Evolutionary conservation across 1,140 invertebrate species (phyloP).

Genomic region (Antheraea pernyi): DNA sequence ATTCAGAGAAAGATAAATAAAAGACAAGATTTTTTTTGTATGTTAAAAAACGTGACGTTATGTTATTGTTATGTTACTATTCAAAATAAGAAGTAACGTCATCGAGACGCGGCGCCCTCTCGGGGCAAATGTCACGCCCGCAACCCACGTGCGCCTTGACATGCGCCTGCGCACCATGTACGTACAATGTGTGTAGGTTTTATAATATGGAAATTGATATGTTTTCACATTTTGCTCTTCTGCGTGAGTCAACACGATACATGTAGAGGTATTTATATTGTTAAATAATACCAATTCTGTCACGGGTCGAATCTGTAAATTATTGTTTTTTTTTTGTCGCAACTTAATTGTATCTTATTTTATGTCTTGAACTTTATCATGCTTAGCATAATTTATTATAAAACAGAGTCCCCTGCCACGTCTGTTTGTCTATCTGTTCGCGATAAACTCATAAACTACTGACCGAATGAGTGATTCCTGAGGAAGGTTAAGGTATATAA

Average conservation of each 20-base stretch:
- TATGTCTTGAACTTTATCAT: too few relatives aligned
- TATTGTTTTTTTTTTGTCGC: background rate
- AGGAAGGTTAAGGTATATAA: too few relatives aligned
- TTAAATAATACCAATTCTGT: background rate
- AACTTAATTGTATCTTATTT: background rate
- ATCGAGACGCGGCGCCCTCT: conserved; percentile 31
- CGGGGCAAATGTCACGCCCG: conserved; percentile 56
- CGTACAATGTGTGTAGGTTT: conserved; percentile 41
- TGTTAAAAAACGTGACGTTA: background rate
- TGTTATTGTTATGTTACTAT: background rate
- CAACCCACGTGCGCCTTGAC: conserved; percentile 47
- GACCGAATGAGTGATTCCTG: too few relatives aligned
- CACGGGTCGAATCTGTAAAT: background rate
- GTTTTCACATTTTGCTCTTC: conserved; percentile 27
- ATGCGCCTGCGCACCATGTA: conserved; percentile 23
- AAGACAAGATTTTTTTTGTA: background rate
- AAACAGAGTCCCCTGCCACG: too few relatives aligned
- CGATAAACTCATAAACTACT: too few relatives aligned
- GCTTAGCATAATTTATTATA: too few relatives aligned
- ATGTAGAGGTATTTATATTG: conserved; percentile 5
- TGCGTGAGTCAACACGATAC: conserved; percentile 12
- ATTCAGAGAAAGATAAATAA: too few relatives aligned
- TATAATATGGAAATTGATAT: conserved; percentile 38
- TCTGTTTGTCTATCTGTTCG: too few relatives aligned
- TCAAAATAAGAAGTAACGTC: conserved; percentile 42